Base-by-base conservation (phyloP, 2,113 vertebrate species). In the Microcebus griseorufus region DNA sequence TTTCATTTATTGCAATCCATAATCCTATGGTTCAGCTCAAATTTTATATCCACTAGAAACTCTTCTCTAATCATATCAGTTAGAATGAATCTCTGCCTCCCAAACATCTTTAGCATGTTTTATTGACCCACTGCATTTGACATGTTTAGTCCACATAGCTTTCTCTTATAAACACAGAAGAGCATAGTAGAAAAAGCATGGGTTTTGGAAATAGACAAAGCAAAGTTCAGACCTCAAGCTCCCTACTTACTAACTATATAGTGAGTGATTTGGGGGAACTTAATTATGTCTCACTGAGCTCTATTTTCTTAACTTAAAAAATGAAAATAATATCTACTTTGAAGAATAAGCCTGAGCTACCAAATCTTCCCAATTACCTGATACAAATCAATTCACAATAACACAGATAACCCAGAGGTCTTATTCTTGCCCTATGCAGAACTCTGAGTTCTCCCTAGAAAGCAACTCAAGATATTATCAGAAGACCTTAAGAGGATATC, bases 1-100 rank as follows among this genome's bases (percentile, higher is more conserved):
- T 73, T 95, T 92, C 10, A 51, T 72, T 81, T 86, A 64, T 92
- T 93, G 22, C n/a, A 92, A 39, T 94, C 6, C 39, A 78, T 94
- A 69, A 92, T 92, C 53, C 73, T 95, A 82, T 79, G 84, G 88
- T 96, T 78, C 73, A 92, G 79, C 88, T 92, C 91, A 96, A 94
- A 92, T 91, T 96, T 94, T 55, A 81, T 92, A 93, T 93, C 37
- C 48, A 87, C 60, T 39, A 72, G 62, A 93, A 93, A 96, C 55
- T 84, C n/a, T 81, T 70, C 78, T 78, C 23, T 97, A 96, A 94
- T 96, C 64, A 51, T 88, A 96, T 96, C 42, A 81, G 51, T 64
- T 81, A 95, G 65, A 91, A 85, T 91, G 90, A 96, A 82, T 79
- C 85, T 88, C 51, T 78, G 18, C 64, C 39, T 86, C 73, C 23